A percentile compares a stretch with the other conserved stretches of the same genome.
Conservation (phyloP, 2,888 invertebrate genomes). For the Stenodera caucasica region DNA sequence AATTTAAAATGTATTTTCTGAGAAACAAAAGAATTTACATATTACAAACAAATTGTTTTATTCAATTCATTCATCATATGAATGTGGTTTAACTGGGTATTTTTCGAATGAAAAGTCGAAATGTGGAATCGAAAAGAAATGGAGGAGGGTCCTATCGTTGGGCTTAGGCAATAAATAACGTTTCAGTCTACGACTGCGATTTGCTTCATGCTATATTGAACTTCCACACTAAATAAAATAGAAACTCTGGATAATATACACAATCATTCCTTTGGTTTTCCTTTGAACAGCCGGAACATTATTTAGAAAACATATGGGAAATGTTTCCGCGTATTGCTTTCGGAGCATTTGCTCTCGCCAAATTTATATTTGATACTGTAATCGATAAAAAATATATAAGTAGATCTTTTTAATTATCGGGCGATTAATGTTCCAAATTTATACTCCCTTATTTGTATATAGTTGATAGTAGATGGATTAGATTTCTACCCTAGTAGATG, state of each 20-base stretch:
- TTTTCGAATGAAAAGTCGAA: slow-evolving; percentile 27
- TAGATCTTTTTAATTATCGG: too few species aligned
- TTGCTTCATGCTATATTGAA: slow-evolving; percentile 38
- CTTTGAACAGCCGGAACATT: slow-evolving; percentile 27
- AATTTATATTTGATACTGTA: slow-evolving; percentile 10
- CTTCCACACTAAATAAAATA: slow-evolving; percentile 37
- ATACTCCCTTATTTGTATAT: too few species aligned
- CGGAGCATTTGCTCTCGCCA: slow-evolving; percentile 14
- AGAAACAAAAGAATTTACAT: too few species aligned
- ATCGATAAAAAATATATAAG: too few species aligned
- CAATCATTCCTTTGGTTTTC: slow-evolving; percentile 30
- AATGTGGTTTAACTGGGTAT: not conserved
- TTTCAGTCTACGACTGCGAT: slow-evolving; percentile 33
- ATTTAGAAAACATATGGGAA: slow-evolving; percentile 26
- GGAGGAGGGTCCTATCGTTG: slow-evolving; percentile 17
- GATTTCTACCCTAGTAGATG: slow-evolving; percentile 5
- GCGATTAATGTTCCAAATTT: slow-evolving; percentile 14
- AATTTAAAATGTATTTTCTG: too few species aligned
- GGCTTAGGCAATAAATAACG: slow-evolving; percentile 35
- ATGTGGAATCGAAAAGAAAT: slow-evolving; percentile 25
- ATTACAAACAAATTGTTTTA: too few species aligned
- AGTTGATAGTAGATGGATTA: slow-evolving; percentile 4
- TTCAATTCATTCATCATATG: too few species aligned
- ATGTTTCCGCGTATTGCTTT: slow-evolving; percentile 22
- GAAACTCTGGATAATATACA: slow-evolving; percentile 22